Evolutionary conservation across 2,888 invertebrate species (phyloP).

Genomic region (Craniophora ligustri): DNA sequence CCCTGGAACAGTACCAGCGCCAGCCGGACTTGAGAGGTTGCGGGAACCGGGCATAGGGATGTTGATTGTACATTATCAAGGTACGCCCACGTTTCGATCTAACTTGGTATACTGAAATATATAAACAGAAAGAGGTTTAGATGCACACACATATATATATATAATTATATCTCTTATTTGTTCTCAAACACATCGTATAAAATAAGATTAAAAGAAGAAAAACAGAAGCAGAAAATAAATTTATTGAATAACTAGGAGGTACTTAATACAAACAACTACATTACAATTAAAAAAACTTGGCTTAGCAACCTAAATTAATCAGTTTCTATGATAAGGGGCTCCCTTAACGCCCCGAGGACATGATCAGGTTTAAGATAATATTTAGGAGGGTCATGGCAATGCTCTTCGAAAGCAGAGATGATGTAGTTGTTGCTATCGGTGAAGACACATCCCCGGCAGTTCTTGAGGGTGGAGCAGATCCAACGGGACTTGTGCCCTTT

Average conservation of each 20-base stretch:
- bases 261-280: slow-evolving; percentile 1
- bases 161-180: not conserved
- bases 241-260: slow-evolving; percentile 15
- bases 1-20: slow-evolving; percentile 79
- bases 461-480: slow-evolving; percentile 81
- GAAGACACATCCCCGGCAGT: slow-evolving; percentile 77
- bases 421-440: slow-evolving; percentile 73
- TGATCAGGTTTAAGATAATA: slow-evolving; percentile 79
- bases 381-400: slow-evolving; percentile 79
- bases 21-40: slow-evolving; percentile 70
- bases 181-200: no score
- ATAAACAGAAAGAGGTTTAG: slow-evolving; percentile 4
- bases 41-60: slow-evolving; percentile 74
- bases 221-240: not conserved
- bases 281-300: not conserved
- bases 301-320: slow-evolving; percentile 54
- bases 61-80: slow-evolving; percentile 68
- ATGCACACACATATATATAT: not conserved
- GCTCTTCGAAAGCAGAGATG: slow-evolving; percentile 71
- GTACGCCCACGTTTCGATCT: slow-evolving; percentile 70
- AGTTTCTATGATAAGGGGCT: slow-evolving; percentile 65
- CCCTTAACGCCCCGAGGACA: slow-evolving; percentile 72
- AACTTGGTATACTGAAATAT: slow-evolving; percentile 60
- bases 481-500: slow-evolving; percentile 70
- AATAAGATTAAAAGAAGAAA: not conserved